phyloP scores from a whole-genome alignment of 2,888 invertebrate species.

The Caenorhabditis drosophilae region DNA sequence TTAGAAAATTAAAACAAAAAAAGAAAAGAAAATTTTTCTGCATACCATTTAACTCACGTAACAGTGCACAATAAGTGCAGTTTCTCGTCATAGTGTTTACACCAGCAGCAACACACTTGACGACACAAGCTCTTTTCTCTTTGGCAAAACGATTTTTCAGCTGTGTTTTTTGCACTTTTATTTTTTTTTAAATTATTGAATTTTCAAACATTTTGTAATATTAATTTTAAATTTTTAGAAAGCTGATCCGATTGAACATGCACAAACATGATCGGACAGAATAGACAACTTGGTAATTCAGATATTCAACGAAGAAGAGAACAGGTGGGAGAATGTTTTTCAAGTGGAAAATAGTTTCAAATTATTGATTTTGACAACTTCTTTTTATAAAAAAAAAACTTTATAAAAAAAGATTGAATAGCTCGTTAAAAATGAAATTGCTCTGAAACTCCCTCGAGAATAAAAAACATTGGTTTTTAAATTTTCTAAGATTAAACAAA shows the following conservation, averaged over 20 bases:
- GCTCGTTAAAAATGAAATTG: no score
- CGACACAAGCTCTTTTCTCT: slow-evolving; percentile 9
- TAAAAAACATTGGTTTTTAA: background rate
- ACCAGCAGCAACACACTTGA: slow-evolving; percentile 7
- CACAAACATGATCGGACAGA: slow-evolving; percentile 28
- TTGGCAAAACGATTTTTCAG: slow-evolving; percentile 2
- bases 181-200: slow-evolving; percentile 2
- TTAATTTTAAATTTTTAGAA: no score
- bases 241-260: slow-evolving; percentile 21
- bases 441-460: no score
- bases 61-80: slow-evolving; percentile 3
- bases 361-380: no score
- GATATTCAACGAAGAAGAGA: slow-evolving; percentile 23
- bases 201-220: no score
- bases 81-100: slow-evolving; percentile 13
- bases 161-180: background rate
- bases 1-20: slow-evolving; percentile 1
- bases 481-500: no score
- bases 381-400: no score
- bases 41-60: slow-evolving; percentile 8
- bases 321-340: slow-evolving; percentile 19
- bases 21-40: background rate
- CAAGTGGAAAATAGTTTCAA: no score
- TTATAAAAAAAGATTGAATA: no score
- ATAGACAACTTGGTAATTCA: slow-evolving; percentile 26